phyloP scores from a whole-genome alignment of 2,113 vertebrate genomes.

The Lamprotornis superbus region DNA sequence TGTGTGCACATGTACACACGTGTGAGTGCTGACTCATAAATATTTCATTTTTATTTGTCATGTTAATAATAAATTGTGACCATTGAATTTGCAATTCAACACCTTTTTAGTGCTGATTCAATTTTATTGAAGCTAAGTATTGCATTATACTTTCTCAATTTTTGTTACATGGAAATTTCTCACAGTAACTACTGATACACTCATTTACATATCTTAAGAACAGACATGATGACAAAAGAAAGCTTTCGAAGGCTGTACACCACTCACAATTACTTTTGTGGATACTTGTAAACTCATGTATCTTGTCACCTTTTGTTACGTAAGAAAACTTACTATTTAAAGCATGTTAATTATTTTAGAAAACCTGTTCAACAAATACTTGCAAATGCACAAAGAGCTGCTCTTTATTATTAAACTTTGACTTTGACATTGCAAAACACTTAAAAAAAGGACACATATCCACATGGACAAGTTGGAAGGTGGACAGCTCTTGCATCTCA shows the following conservation, averaged over 20 bases:
- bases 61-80: not conserved
- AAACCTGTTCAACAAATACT: not conserved
- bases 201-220: not conserved
- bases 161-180: not conserved
- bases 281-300: not conserved
- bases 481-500: not conserved
- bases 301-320: not conserved
- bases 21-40: rapidly evolving
- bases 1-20: not conserved
- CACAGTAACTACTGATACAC: not conserved
- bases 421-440: not conserved
- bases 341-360: not conserved
- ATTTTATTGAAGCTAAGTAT: not conserved
- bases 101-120: not conserved
- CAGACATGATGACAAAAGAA: not conserved
- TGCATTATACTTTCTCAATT: not conserved
- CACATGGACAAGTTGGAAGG: not conserved
- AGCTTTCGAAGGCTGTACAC: not conserved
- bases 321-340: not conserved
- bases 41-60: not conserved
- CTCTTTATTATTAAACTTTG: not conserved
- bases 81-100: not conserved
- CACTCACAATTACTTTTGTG: not conserved
- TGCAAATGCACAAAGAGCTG: not conserved
- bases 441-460: not conserved